phyloP scores from a whole-genome alignment of 2,888 invertebrate species.

The Gandaritis pyraliata region DNA sequence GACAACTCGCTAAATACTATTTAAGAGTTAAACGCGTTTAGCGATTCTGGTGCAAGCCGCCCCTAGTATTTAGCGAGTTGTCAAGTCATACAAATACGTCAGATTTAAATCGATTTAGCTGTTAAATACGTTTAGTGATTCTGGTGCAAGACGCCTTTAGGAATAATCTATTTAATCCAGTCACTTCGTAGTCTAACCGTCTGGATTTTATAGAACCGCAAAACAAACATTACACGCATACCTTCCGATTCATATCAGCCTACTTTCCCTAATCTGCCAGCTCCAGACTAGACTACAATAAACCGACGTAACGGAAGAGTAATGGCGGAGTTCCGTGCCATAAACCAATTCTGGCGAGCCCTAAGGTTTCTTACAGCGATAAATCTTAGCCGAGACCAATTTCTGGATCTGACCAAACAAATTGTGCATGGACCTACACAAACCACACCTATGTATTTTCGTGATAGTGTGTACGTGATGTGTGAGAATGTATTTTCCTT shows the following conservation, averaged over 20 bases:
- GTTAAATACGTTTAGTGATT: too few relatives aligned
- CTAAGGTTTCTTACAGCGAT: slow-evolving; percentile 15
- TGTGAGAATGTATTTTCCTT: not conserved
- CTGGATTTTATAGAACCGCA: not conserved
- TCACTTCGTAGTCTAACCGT: too few relatives aligned
- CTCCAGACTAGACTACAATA: slow-evolving; percentile 6
- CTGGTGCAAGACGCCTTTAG: too few relatives aligned
- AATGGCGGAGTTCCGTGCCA: slow-evolving; percentile 24
- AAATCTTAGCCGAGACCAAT: slow-evolving; percentile 24
- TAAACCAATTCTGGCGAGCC: slow-evolving; percentile 28
- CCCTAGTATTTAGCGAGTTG: too few relatives aligned
- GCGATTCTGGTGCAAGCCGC: too few relatives aligned
- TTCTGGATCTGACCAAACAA: slow-evolving; percentile 33
- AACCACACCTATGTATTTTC: not conserved
- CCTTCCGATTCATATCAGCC: slow-evolving; percentile 6
- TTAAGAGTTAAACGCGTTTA: too few relatives aligned
- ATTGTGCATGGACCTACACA: slow-evolving; percentile 13
- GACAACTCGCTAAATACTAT: too few relatives aligned
- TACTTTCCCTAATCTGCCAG: slow-evolving; percentile 20
- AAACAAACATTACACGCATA: not conserved
- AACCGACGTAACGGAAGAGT: slow-evolving; percentile 19
- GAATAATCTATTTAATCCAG: too few relatives aligned
- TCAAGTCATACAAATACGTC: too few relatives aligned
- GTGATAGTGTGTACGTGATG: not conserved
- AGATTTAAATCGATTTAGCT: too few relatives aligned